These are phyloP conservation scores for Athalia cordata DNA, from an alignment of 2,888 invertebrate genomes.

Conservation along the genomic window DNA sequence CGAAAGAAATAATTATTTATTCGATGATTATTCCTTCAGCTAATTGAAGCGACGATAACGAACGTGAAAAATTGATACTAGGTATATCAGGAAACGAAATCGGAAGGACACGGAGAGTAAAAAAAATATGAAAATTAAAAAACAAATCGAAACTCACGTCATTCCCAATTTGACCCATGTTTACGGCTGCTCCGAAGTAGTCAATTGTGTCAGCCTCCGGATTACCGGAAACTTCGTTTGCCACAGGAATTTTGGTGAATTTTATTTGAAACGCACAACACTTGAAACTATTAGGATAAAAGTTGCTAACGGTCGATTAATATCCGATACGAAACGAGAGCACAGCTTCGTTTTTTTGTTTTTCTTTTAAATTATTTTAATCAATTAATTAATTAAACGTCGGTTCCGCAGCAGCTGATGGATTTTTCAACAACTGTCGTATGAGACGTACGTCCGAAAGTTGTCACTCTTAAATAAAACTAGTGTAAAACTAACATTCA, in stretches of 20 bases:
- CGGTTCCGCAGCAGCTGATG: not conserved
- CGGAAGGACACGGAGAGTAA: not conserved
- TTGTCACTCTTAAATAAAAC: slow-evolving; percentile 61
- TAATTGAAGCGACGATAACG: no score
- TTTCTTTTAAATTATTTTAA: not conserved
- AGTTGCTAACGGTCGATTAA: not conserved
- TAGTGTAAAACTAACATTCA: slow-evolving; percentile 62
- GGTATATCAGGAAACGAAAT: not conserved
- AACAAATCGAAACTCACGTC: slow-evolving; percentile 64
- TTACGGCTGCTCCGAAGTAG: slow-evolving; percentile 63
- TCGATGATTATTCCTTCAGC: no score
- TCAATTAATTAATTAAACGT: slow-evolving; percentile 1
- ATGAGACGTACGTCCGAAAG: slow-evolving; percentile 63
- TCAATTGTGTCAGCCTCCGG: slow-evolving; percentile 67
- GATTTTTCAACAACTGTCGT: slow-evolving; percentile 22
- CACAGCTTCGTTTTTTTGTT: not conserved
- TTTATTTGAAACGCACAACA: slow-evolving; percentile 17
- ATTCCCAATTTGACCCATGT: slow-evolving; percentile 71
- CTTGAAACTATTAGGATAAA: not conserved
- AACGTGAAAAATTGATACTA: not conserved
- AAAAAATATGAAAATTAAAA: not conserved
- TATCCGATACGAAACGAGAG: no score
- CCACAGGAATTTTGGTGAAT: slow-evolving; percentile 69
- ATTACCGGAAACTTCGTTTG: slow-evolving; percentile 64
- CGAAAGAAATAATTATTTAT: no score